Evolutionary conservation across 1,140 invertebrate genomes (phyloP), one percentile per base, ranked within the genome.

Genomic region (Nymphalis io): DNA sequence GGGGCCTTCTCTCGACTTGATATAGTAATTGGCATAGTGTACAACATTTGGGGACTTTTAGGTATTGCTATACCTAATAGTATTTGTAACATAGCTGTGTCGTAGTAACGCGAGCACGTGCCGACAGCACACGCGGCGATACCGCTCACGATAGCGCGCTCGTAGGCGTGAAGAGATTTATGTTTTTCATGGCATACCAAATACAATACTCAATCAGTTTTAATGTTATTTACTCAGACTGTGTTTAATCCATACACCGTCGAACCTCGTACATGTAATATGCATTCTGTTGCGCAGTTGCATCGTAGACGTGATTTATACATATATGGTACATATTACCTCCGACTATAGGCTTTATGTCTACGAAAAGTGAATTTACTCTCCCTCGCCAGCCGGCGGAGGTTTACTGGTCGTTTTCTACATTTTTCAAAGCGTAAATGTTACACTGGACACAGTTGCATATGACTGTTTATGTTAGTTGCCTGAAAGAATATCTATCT

Each of bases 131-230:
- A 53, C 18, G 11, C 12, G 20, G 48, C 48, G 48, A 53, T 53
- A 53, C 21, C 48, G 20, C 48, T 53, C 48, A 21, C 48, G 48
- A 53, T 21, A 12, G 20, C 48, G 48, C 13, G 20, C 8, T 18
- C 48, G 48, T 21, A 21, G 46, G 48, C 48, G 20, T 53, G 48
- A 53, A 53, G 48, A 53, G 48, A 53, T 53, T 53, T 53, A 48
- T 48, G 48, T 12, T 20, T 53, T 53, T 53, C 48, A 53, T 8
- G 20, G 18, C 48, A 15, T 21, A 12, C 48, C 44, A 1, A 12
- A 11, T 13, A 53, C 48, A 53, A 53, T 53, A 53, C 20, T 53
- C 48, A 53, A 53, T 53, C 48, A 53, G 6, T 53, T 53, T 53
- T 53, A 53, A 23, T n/a, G 48, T 53, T 16, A 16, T 16, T 53